Conservation (phyloP, 1,140 invertebrate genomes). For the Ips typographus region DNA sequence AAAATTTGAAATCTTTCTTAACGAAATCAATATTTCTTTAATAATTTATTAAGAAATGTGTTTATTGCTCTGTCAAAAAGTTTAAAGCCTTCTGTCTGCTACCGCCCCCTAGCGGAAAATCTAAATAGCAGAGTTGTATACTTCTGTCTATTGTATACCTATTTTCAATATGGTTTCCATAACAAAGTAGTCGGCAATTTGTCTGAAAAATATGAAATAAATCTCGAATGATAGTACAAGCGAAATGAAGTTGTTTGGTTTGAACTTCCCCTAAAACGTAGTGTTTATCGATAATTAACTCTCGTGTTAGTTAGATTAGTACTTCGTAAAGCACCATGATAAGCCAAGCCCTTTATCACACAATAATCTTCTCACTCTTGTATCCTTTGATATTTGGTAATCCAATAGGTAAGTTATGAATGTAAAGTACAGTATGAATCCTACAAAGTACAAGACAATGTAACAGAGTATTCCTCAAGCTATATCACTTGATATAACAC, state of each 20-base stretch:
- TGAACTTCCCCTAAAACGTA: constrained; percentile 34
- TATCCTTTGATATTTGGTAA: constrained; percentile 39
- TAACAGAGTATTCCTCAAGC: no score
- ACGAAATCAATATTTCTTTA: no score
- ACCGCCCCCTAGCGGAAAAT: no score
- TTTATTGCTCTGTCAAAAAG: no score
- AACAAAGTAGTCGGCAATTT: constrained; percentile 48
- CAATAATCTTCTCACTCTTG: constrained; percentile 43
- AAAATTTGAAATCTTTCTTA: no score
- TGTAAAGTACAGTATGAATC: background rate
- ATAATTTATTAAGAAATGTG: no score
- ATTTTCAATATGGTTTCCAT: constrained; percentile 44
- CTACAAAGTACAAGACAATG: no score
- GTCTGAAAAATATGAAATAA: constrained; percentile 39
- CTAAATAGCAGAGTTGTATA: no score
- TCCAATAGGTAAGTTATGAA: constrained; percentile 39
- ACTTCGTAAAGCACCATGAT: constrained; percentile 46
- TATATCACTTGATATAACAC: no score
- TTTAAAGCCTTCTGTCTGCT: no score
- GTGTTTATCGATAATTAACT: constrained; percentile 38
- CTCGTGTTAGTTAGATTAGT: constrained; percentile 35
- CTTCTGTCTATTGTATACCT: background rate
- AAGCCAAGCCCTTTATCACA: constrained; percentile 50
- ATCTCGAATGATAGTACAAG: constrained; percentile 41
- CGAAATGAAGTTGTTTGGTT: constrained; percentile 40